Evolutionary conservation across 2,797 vertebrate genomes (phyloP), one percentile per base, ranked within the genome.

Genomic region (Acridotheres tristis): DNA sequence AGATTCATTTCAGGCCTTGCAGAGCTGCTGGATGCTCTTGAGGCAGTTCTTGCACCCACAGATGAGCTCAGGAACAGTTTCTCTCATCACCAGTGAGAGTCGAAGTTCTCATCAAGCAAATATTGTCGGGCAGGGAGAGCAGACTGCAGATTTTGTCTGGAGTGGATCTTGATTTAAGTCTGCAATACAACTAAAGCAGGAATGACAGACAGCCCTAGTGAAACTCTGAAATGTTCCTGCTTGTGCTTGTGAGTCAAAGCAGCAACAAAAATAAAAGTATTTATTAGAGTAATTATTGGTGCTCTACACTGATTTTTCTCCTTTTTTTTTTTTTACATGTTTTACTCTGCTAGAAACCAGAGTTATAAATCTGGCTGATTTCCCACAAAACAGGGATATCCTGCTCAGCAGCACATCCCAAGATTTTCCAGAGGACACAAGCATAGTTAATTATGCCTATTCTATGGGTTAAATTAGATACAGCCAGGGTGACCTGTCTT

Each of bases 1-100:
- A 94, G 93, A 93, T 86, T 78, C 86, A n/a, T 75, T 57, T 95
- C 94, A 95, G 91, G 86, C 50, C 88, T 77, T 51, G 66, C 69
- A 13, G 83, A 71, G 85, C 53, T 63, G 85, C 86, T 93, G 86
- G 93, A 90, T 76, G 32, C 88, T 91, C 91, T 84, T 2, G 73
- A 47, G 88, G 85, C 89, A 22, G 69, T 62, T 93, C 85, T 68
- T 72, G 8, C 13, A 66, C 62, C 3, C 0, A 77, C 7, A 7
- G 79, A 84, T 85, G 73, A 63, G 71, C 85, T 95, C 74, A 65
- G 88, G 76, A 89, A 69, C 4, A 18, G 58, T 6, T 91, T 62
- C 68, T 83, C 65, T 77, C 38, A 1, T 54, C 65, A 43, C 65
- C 43, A 43, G 38, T 0, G 13, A 71, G 59, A 82, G 58, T 0